Conservation (phyloP, 2,797 vertebrate species). For the Notamacropus eugenii region DNA sequence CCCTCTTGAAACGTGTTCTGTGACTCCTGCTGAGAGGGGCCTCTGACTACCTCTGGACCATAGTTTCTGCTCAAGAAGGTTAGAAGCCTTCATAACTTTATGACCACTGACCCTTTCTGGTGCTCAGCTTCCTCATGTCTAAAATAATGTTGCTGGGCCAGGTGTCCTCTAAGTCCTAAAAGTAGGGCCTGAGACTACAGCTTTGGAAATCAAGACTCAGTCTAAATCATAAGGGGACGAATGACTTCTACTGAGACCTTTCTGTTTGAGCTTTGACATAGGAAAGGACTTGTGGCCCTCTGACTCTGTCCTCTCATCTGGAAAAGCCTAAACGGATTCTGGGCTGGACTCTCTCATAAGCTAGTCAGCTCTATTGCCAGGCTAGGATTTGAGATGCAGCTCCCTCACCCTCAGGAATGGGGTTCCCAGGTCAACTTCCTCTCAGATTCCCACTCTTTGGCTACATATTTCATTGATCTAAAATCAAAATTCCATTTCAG, state of each 20-base stretch:
- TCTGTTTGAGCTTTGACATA: background rate
- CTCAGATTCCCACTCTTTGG: background rate
- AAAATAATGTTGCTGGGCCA: background rate
- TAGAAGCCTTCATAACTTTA: background rate
- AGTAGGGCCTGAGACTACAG: background rate
- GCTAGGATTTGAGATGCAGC: background rate
- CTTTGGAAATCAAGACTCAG: background rate
- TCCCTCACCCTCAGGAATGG: background rate
- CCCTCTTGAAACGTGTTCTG: background rate
- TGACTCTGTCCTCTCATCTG: background rate
- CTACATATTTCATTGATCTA: background rate
- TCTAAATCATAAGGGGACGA: background rate
- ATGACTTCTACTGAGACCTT: background rate
- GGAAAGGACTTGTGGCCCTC: background rate
- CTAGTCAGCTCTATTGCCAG: background rate
- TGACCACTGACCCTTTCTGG: background rate
- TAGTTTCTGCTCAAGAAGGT: background rate
- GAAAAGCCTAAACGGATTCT: background rate
- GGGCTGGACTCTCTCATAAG: background rate
- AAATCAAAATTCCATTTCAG: background rate
- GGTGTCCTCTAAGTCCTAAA: background rate
- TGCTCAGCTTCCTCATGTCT: conserved; percentile 17
- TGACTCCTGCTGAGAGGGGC: background rate
- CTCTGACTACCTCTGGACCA: background rate
- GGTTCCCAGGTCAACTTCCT: background rate